A percentile compares a stretch with the other conserved stretches of the same genome.
Evolutionary conservation across 1,140 invertebrate species (phyloP).

Genomic region (Lepidurus couesii): DNA sequence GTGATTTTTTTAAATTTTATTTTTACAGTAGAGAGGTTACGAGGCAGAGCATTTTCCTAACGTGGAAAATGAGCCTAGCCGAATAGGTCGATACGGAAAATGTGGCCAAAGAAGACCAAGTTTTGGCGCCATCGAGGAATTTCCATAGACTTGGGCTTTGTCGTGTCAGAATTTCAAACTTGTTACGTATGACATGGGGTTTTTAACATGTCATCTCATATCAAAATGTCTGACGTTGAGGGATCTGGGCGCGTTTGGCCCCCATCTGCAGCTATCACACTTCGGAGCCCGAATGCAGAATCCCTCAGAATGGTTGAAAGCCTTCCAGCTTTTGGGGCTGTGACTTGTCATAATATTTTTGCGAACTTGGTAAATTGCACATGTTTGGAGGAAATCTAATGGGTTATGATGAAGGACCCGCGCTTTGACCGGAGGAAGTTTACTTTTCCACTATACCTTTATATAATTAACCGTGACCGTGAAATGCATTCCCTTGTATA

Average conservation of each 20-base stretch:
- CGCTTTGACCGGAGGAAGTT: not conserved
- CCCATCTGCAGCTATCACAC: not conserved
- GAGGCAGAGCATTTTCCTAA: too few species aligned
- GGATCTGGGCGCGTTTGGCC: not conserved
- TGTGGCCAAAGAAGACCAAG: too few species aligned
- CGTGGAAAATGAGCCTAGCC: too few species aligned
- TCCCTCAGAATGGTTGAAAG: not conserved
- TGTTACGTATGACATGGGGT: not conserved
- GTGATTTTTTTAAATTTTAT: too few species aligned
- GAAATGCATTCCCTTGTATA: not conserved
- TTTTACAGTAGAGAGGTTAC: too few species aligned
- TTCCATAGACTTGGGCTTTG: not conserved
- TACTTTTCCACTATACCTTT: conserved; percentile 6
- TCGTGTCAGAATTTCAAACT: not conserved
- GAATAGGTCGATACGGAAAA: too few species aligned
- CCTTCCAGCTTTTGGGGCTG: not conserved
- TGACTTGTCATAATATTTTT: not conserved
- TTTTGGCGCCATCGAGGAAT: too few species aligned
- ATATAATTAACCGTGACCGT: conserved; percentile 17
- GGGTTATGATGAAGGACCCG: conserved; percentile 9
- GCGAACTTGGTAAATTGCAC: not conserved
- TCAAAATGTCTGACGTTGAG: not conserved
- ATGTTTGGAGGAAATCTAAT: not conserved
- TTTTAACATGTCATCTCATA: not conserved
- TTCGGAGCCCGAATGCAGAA: not conserved